Conservation (phyloP, 2,113 vertebrate species). For the Phrynosoma blainvillii region DNA sequence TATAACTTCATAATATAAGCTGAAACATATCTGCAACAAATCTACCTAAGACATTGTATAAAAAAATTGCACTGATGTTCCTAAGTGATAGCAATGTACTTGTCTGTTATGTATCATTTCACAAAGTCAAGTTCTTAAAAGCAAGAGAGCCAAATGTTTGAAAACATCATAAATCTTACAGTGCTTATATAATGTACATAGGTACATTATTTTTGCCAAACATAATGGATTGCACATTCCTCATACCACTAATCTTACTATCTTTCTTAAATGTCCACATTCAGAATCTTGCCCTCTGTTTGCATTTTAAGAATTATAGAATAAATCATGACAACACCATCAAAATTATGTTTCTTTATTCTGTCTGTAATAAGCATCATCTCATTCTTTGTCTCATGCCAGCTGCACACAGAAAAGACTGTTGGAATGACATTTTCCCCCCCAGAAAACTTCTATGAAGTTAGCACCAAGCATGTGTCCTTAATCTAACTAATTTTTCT, state of each 20-base stretch:
- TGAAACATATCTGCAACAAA: background rate
- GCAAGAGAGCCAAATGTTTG: constrained; percentile 38
- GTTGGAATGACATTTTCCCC: too few relatives aligned
- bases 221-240: constrained; percentile 23
- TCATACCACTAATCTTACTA: background rate
- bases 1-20: background rate
- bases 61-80: constrained; percentile 14
- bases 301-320: constrained; percentile 1
- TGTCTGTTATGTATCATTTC: constrained; percentile 15
- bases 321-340: background rate
- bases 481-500: background rate
- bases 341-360: background rate
- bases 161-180: constrained; percentile 50
- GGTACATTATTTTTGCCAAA: constrained; percentile 34
- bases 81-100: background rate
- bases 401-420: background rate
- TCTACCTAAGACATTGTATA: background rate
- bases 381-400: background rate
- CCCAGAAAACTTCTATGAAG: background rate
- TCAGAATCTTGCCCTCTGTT: background rate
- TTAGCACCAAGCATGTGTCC: background rate
- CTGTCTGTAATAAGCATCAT: background rate
- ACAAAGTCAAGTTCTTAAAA: constrained; percentile 47
- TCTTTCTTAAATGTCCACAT: background rate
- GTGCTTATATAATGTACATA: constrained; percentile 39